Percentiles rank a stretch among this genome's conserved stretches.
Evolutionary conservation across 2,113 vertebrate genomes (phyloP).

Genomic region (Bufo gargarizans): DNA sequence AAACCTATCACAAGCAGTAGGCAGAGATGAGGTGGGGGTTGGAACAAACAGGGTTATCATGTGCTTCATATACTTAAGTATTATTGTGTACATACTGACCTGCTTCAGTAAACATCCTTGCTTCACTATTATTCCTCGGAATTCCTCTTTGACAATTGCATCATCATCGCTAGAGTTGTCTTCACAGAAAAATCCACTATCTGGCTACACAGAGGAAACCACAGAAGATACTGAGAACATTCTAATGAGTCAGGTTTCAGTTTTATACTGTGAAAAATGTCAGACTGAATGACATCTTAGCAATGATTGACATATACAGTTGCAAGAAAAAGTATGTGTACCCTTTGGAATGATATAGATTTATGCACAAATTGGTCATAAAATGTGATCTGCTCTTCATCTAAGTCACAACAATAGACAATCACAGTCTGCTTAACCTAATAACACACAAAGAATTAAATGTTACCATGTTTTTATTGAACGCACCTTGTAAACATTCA

Average conservation of each 20-base stretch:
- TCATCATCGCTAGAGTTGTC: constrained; percentile 97
- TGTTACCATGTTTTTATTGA: too few relatives aligned
- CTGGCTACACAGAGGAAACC: constrained; percentile 71
- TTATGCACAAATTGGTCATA: too few relatives aligned
- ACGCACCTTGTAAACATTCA: too few relatives aligned
- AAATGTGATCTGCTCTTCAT: too few relatives aligned
- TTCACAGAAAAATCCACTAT: constrained; percentile 93
- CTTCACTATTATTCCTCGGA: constrained; percentile 92
- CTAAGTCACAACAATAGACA: too few relatives aligned
- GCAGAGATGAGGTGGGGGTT: too few relatives aligned
- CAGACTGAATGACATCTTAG: neutral
- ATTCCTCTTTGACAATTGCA: constrained; percentile 87
- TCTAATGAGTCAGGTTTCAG: neutral
- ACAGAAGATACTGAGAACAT: neutral
- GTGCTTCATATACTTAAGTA: neutral
- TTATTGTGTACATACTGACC: constrained; percentile 69
- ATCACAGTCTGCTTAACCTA: too few relatives aligned
- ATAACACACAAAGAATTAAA: too few relatives aligned
- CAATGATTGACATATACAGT: too few relatives aligned
- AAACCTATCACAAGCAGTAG: too few relatives aligned
- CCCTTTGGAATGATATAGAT: too few relatives aligned
- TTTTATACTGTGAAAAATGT: neutral
- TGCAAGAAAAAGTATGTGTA: too few relatives aligned
- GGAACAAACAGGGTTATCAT: neutral
- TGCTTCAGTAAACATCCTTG: constrained; percentile 96